phyloP scores from a whole-genome alignment of 2,888 invertebrate genomes.

The Coronaproctus castanopsis region DNA sequence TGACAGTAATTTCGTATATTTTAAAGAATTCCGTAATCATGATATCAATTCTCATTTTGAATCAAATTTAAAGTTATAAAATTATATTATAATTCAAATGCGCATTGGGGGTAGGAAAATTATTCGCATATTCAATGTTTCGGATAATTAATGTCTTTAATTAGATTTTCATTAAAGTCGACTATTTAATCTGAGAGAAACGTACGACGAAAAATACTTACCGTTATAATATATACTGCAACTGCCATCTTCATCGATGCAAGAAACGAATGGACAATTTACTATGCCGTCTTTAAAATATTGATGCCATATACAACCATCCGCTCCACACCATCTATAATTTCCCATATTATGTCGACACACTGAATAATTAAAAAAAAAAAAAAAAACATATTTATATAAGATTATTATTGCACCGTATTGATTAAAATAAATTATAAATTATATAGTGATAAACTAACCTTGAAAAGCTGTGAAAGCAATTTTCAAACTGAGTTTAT shows the following conservation, averaged over 20 bases:
- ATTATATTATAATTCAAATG: no score
- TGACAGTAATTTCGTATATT: no score
- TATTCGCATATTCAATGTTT: no score
- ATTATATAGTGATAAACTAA: no score
- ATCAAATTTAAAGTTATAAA: no score
- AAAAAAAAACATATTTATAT: not conserved
- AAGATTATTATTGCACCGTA: not conserved
- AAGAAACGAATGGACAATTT: constrained; percentile 30
- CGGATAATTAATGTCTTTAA: no score
- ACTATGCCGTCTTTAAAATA: constrained; percentile 29
- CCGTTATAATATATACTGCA: constrained; percentile 23
- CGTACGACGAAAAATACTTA: no score
- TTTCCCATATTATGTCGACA: constrained; percentile 14
- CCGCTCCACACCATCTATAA: constrained; percentile 19
- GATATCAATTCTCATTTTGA: no score
- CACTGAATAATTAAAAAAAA: constrained; percentile 16
- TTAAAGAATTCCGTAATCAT: no score
- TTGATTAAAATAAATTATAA: not conserved
- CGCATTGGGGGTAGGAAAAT: no score
- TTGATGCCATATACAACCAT: constrained; percentile 28
- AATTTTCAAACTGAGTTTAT: constrained; percentile 27
- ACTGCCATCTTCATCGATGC: constrained; percentile 29
- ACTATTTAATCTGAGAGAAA: no score
- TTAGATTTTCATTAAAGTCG: no score
- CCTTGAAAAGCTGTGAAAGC: constrained; percentile 30